Percentiles rank a stretch among this genome's conserved stretches.
Conservation (phyloP, 2,113 vertebrate genomes). For the Rhinoptilus africanus region DNA sequence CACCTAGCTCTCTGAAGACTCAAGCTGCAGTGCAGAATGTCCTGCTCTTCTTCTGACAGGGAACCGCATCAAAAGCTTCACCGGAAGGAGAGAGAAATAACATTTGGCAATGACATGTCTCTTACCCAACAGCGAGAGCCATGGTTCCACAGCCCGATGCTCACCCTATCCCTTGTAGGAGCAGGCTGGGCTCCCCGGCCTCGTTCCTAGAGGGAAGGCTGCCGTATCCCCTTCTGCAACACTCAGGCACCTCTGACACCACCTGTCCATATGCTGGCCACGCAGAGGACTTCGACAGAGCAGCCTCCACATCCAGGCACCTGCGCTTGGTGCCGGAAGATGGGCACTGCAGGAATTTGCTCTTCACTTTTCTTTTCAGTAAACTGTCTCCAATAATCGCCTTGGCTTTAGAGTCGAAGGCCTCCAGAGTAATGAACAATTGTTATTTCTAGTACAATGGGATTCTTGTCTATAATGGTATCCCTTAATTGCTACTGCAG, state of each 20-base stretch:
- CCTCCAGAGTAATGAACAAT: slow-evolving; percentile 21
- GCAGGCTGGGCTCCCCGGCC: neutral
- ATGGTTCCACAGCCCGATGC: rapidly evolving
- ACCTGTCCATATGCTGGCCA: neutral
- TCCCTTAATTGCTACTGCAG: slow-evolving; percentile 23
- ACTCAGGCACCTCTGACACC: neutral
- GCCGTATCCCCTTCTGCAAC: neutral
- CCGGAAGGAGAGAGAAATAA: neutral
- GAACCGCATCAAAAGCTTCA: neutral
- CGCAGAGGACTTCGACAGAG: neutral
- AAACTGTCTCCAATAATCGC: neutral
- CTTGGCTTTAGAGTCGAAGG: slow-evolving; percentile 18
- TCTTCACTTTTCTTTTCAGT: neutral
- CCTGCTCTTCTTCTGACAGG: neutral
- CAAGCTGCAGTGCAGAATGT: neutral
- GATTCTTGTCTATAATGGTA: neutral
- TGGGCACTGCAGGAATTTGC: neutral
- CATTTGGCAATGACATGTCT: rapidly evolving
- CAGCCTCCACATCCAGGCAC: neutral
- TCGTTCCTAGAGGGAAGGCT: neutral
- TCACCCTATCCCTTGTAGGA: rapidly evolving
- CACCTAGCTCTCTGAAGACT: neutral
- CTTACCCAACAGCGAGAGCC: neutral
- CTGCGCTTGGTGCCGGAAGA: neutral
- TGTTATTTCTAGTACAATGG: slow-evolving; percentile 44